Evolutionary conservation across 1,140 invertebrate genomes (phyloP).

Genomic region (Chrysomallon squamiferum): DNA sequence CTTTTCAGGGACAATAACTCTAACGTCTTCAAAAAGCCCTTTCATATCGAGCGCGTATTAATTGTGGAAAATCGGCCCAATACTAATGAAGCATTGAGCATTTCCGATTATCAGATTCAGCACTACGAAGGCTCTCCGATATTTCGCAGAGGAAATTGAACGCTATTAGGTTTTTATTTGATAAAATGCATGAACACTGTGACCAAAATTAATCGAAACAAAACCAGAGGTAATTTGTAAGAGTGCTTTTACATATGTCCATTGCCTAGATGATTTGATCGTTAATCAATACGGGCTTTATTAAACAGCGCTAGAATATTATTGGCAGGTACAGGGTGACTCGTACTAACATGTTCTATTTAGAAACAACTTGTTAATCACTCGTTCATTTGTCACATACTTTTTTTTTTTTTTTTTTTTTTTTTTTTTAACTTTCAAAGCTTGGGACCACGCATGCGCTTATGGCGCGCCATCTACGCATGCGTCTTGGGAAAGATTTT

Average conservation of each 20-base stretch:
- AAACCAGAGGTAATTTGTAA: slow-evolving; percentile 16
- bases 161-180: slow-evolving; percentile 8
- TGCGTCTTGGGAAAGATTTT: too few species aligned
- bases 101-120: slow-evolving; percentile 1
- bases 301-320: background rate
- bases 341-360: too few species aligned
- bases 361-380: too few species aligned
- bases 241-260: slow-evolving; percentile 17
- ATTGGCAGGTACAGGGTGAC: background rate
- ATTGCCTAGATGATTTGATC: slow-evolving; percentile 11
- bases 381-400: too few species aligned
- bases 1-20: background rate
- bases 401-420: too few species aligned
- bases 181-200: background rate
- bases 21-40: background rate
- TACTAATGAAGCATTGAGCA: slow-evolving; percentile 1
- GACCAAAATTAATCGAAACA: slow-evolving; percentile 4
- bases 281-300: slow-evolving; percentile 9
- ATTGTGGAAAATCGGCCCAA: slow-evolving; percentile 14
- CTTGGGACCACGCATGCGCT: too few species aligned
- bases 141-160: background rate
- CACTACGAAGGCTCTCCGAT: background rate
- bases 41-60: slow-evolving; percentile 4
- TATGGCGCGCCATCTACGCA: too few species aligned
- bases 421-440: too few species aligned